Conservation (phyloP, 2,113 vertebrate species). For the Argyrosomus japonicus region DNA sequence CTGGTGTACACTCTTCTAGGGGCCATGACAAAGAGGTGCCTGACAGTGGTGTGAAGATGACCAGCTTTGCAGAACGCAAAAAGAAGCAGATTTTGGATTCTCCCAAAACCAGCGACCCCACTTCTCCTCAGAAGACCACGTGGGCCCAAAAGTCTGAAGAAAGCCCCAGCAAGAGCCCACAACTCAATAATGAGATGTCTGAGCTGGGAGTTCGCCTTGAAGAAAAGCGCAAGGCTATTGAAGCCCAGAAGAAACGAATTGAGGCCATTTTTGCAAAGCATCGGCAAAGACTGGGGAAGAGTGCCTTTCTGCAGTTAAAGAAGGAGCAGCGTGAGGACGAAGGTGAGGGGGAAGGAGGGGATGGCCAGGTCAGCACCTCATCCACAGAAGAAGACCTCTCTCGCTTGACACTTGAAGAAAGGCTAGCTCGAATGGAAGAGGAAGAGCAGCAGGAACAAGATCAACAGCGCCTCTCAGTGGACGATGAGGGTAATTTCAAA, state of each 20-base stretch:
- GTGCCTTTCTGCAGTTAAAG: constrained; percentile 90
- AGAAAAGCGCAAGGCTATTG: constrained; percentile 93
- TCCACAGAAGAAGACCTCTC: constrained; percentile 77
- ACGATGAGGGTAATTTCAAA: constrained; percentile 46
- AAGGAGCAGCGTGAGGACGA: constrained; percentile 77
- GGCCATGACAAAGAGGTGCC: constrained; percentile 58
- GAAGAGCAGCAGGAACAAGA: constrained; percentile 76
- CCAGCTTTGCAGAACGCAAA: constrained; percentile 93
- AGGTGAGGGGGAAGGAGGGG: constrained; percentile 53
- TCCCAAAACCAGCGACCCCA: constrained; percentile 61
- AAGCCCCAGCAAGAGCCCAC: constrained; percentile 85
- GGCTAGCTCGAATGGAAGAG: constrained; percentile 79
- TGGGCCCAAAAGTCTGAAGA: constrained; percentile 84
- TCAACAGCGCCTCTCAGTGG: constrained; percentile 50
- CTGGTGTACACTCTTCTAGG: constrained; percentile 14
- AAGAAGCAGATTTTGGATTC: constrained; percentile 85
- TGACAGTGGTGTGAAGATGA: constrained; percentile 91
- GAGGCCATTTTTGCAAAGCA: constrained; percentile 96
- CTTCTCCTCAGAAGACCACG: constrained; percentile 70
- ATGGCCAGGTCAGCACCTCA: constrained; percentile 56
- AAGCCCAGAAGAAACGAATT: constrained; percentile 94
- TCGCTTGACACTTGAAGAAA: constrained; percentile 77
- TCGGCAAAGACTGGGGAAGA: constrained; percentile 91
- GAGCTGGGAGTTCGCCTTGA: constrained; percentile 90
- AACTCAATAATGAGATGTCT: constrained; percentile 89